A percentile compares a stretch with the other conserved stretches of the same genome.
phyloP scores from a whole-genome alignment of 2,888 invertebrate species.

The Idaea dimidiata region DNA sequence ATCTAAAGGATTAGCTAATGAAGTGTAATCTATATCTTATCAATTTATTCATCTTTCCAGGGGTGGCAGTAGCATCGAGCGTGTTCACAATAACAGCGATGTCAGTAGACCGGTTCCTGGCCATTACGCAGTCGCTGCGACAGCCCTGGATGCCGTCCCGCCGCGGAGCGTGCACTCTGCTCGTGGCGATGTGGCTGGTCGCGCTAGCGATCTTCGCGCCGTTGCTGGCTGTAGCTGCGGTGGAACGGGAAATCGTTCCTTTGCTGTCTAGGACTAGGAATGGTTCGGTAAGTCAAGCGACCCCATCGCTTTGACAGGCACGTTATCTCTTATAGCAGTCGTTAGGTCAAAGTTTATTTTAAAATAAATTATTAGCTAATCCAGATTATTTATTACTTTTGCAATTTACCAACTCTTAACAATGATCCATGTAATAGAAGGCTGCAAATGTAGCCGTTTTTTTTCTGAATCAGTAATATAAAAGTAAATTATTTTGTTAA shows the following conservation, averaged over 20 bases:
- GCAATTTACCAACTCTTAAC: too few species aligned
- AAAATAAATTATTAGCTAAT: too few species aligned
- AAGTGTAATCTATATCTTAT: too few species aligned
- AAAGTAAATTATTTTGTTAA: too few species aligned
- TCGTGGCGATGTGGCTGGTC: constrained; percentile 83
- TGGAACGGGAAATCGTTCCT: constrained; percentile 65
- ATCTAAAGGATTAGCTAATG: too few species aligned
- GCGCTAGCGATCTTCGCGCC: constrained; percentile 86
- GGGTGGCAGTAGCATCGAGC: constrained; percentile 88
- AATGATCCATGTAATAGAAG: background rate
- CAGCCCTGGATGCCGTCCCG: constrained; percentile 86
- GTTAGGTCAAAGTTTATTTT: background rate
- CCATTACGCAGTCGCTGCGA: constrained; percentile 87
- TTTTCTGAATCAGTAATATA: too few species aligned
- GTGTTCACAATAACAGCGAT: constrained; percentile 90
- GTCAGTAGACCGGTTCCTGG: constrained; percentile 88
- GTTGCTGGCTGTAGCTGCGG: constrained; percentile 77
- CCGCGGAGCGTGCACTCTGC: constrained; percentile 83
- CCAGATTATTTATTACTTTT: too few species aligned
- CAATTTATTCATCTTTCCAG: too few species aligned
- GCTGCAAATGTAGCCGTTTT: too few species aligned
- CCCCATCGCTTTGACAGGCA: background rate
- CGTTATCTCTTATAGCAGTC: too few species aligned
- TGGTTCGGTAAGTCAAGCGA: constrained; percentile 56
- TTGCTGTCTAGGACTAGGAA: constrained; percentile 54